Percentiles rank a stretch among this genome's conserved stretches.
Conservation (phyloP, 1,140 invertebrate genomes). For the Caenorhabditis briggsae region DNA sequence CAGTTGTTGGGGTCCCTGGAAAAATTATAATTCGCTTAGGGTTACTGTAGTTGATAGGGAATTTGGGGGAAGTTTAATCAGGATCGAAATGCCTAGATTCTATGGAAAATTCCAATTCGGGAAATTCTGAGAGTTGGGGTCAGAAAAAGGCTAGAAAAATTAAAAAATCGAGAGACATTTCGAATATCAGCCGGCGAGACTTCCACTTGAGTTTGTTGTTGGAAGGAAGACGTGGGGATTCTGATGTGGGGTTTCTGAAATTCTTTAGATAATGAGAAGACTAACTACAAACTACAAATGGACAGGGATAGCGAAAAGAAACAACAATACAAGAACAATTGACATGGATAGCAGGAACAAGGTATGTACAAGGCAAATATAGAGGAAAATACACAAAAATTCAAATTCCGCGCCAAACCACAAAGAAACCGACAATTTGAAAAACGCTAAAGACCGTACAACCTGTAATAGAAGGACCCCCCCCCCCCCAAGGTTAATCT, state of each 20-base stretch:
- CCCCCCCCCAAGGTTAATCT: too few species aligned
- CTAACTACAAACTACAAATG: neutral
- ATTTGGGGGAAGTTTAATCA: neutral
- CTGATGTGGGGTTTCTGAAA: slow-evolving; percentile 13
- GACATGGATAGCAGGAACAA: neutral
- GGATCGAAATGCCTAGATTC: too few species aligned
- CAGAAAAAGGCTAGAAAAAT: neutral
- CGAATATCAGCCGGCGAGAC: slow-evolving; percentile 2
- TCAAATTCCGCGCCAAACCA: too few species aligned
- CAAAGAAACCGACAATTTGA: too few species aligned
- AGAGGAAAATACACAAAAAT: too few species aligned
- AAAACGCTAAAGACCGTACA: too few species aligned
- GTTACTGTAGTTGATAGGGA: neutral
- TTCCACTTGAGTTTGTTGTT: slow-evolving; percentile 18
- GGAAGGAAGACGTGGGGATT: slow-evolving; percentile 25
- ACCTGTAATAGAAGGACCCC: too few species aligned
- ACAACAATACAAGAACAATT: neutral
- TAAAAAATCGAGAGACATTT: neutral
- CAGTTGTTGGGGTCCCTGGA: slow-evolving; percentile 15
- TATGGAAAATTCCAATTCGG: too few species aligned
- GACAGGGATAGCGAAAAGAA: neutral
- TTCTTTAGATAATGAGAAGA: neutral
- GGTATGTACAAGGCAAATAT: neutral
- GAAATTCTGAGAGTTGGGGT: too few species aligned
- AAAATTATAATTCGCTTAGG: neutral